A percentile compares a stretch with the other conserved stretches of the same genome.
Evolutionary conservation across 2,113 vertebrate genomes (phyloP).

Genomic region (Thamnophis sirtalis): DNA sequence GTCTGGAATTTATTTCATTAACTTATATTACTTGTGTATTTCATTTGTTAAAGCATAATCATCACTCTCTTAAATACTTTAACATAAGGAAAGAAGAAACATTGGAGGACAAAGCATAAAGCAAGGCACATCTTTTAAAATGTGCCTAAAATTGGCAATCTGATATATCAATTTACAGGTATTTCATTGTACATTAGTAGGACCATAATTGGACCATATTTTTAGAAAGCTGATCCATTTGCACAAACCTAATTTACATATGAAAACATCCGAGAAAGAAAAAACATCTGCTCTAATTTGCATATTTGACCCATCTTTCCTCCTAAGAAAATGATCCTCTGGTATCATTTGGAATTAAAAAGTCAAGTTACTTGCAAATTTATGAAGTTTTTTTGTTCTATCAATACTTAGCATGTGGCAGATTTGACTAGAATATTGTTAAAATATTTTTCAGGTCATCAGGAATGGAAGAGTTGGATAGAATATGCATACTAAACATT

Average conservation of each 20-base stretch:
- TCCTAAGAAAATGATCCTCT: background rate
- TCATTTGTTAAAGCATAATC: background rate
- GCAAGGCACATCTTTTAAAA: background rate
- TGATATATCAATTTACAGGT: background rate
- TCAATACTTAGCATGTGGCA: background rate
- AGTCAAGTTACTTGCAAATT: background rate
- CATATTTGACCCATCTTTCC: background rate
- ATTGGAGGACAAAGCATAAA: background rate
- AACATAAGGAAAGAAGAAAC: background rate
- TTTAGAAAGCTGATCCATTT: background rate
- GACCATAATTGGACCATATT: background rate
- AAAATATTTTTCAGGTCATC: background rate
- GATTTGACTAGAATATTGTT: background rate
- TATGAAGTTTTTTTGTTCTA: background rate
- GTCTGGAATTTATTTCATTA: background rate
- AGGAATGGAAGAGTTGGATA: background rate
- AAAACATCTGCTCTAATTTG: background rate
- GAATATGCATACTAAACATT: background rate
- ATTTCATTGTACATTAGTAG: background rate
- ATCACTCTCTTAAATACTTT: background rate
- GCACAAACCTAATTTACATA: background rate
- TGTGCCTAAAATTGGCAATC: slow-evolving; percentile 7
- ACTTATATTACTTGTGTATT: background rate
- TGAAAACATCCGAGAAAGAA: accelerated
- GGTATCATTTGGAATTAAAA: background rate